Conservation (phyloP, 1,140 invertebrate species). For the Nymphalis io region DNA sequence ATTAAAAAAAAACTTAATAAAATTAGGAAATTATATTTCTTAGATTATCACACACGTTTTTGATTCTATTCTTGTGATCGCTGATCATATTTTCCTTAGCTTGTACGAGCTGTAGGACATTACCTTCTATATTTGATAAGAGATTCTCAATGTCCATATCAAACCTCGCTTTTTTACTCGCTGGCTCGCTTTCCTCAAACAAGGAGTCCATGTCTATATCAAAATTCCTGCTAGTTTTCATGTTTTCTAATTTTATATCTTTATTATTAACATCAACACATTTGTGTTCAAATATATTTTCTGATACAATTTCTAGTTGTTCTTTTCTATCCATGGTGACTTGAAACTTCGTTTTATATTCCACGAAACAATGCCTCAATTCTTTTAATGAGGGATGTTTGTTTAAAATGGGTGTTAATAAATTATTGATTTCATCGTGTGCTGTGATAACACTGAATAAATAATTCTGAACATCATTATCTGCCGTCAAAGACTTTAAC, state of each 20-base stretch:
- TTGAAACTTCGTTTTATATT: conserved; percentile 11
- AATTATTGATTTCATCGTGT: conserved; percentile 39
- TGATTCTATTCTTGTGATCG: conserved; percentile 48
- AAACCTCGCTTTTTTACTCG: conserved; percentile 57
- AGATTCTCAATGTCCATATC: conserved; percentile 47
- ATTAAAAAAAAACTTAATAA: conserved; percentile 26
- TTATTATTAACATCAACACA: conserved; percentile 40
- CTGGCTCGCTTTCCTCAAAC: conserved; percentile 56
- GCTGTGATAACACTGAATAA: conserved; percentile 14
- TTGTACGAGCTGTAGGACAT: conserved; percentile 42
- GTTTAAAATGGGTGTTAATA: conserved; percentile 35
- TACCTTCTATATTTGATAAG: conserved; percentile 51
- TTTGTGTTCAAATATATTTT: conserved; percentile 47
- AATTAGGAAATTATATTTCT: conserved; percentile 54
- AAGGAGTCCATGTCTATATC: conserved; percentile 58
- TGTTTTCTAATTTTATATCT: conserved; percentile 4
- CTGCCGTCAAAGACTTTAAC: background rate
- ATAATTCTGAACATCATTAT: conserved; percentile 19
- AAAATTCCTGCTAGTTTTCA: conserved; percentile 50
- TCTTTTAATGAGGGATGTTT: conserved; percentile 22
- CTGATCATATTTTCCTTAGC: conserved; percentile 49
- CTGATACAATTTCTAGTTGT: conserved; percentile 25
- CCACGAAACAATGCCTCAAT: conserved; percentile 17
- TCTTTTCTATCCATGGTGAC: conserved; percentile 20
- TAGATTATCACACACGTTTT: conserved; percentile 49